These are phyloP conservation scores for Menidia menidia DNA, from an alignment of 2,797 vertebrate species.

Conservation along the genomic window DNA sequence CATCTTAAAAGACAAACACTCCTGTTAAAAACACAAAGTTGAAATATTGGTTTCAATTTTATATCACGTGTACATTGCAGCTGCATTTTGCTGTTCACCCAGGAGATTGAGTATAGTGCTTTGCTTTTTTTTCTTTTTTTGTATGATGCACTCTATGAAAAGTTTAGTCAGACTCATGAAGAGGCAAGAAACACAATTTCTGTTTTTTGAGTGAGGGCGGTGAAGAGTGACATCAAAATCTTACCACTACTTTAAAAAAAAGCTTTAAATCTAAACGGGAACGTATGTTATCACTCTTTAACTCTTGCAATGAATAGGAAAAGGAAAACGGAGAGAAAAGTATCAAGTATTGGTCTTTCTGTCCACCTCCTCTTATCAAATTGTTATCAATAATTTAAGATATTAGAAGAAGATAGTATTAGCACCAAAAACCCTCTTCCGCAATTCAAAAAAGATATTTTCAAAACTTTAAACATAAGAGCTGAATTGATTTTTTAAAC, in stretches of 20 bases:
- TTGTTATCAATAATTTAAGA: no score
- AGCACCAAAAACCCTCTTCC: no score
- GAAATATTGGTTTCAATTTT: constrained; percentile 72
- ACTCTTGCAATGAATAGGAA: no score
- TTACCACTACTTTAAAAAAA: constrained; percentile 54
- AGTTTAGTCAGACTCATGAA: constrained; percentile 63
- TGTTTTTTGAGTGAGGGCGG: constrained; percentile 60
- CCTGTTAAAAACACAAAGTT: constrained; percentile 58
- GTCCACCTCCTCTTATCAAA: background rate
- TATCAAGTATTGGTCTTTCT: constrained; percentile 15
- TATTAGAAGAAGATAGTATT: no score
- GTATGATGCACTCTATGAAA: constrained; percentile 55
- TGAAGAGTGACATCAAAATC: constrained; percentile 66
- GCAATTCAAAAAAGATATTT: no score
- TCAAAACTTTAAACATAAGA: no score
- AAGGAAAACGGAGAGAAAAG: no score
- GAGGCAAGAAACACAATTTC: constrained; percentile 50
- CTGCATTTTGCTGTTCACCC: constrained; percentile 68
- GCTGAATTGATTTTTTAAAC: no score
- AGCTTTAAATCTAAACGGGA: constrained; percentile 84
- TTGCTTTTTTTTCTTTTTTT: constrained; percentile 44
- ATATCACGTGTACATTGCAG: constrained; percentile 62
- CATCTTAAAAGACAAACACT: constrained; percentile 35
- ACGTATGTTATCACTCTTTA: constrained; percentile 64
- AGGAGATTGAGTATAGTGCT: constrained; percentile 47